These are phyloP conservation scores for Mesaphorura yosii DNA, from an alignment of 1,140 invertebrate genomes.

Conservation along the genomic window DNA sequence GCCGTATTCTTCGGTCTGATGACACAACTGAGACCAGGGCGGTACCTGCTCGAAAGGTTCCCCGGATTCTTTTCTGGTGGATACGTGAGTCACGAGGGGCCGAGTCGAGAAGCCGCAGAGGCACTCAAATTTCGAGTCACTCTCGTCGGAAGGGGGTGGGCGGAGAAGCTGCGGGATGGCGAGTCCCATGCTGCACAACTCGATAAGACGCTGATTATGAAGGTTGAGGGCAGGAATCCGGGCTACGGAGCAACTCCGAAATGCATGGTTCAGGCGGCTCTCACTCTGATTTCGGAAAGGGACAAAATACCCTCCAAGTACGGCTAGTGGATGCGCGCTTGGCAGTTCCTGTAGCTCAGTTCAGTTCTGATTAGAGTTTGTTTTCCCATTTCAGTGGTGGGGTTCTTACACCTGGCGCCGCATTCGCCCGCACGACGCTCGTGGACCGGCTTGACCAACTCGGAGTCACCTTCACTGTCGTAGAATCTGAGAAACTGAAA, in stretches of 20 bases:
- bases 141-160: conserved; percentile 66
- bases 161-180: conserved; percentile 46
- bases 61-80: conserved; percentile 63
- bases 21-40: conserved; percentile 49
- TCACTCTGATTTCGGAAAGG: conserved; percentile 62
- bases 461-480: conserved; percentile 43
- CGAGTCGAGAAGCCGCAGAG: conserved; percentile 50
- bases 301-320: conserved; percentile 54
- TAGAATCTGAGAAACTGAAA: too few relatives aligned
- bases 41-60: conserved; percentile 56
- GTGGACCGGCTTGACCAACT: conserved; percentile 48
- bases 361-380: neutral
- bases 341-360: neutral
- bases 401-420: conserved; percentile 46
- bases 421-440: conserved; percentile 51
- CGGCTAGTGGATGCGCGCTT: neutral
- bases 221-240: conserved; percentile 54
- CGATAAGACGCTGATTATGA: conserved; percentile 49
- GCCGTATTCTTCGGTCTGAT: conserved; percentile 52
- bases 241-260: conserved; percentile 72
- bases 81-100: conserved; percentile 51
- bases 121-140: conserved; percentile 52
- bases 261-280: conserved; percentile 54
- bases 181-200: conserved; percentile 50
- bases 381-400: conserved; percentile 42